phyloP scores from a whole-genome alignment of 1,140 invertebrate species.

The Radopholus similis region DNA sequence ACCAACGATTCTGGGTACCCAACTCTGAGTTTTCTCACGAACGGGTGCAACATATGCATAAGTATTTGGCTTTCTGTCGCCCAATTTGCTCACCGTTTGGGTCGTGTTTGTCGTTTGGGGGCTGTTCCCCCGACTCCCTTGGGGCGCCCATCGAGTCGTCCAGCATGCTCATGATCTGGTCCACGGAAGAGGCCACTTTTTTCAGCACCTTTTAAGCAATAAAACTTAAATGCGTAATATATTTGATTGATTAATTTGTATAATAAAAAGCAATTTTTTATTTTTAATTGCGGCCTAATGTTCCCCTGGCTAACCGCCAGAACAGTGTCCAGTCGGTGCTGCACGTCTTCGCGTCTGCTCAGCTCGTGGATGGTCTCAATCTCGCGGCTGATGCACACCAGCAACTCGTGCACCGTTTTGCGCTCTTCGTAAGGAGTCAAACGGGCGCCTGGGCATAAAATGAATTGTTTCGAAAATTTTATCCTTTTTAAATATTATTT shows the following conservation, averaged over 20 bases:
- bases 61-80: background rate
- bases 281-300: background rate
- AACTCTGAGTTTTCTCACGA: too few relatives aligned
- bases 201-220: background rate
- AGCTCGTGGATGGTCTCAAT: slow-evolving; percentile 51
- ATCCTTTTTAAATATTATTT: too few relatives aligned
- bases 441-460: too few relatives aligned
- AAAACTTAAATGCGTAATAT: too few relatives aligned
- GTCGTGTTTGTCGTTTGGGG: background rate
- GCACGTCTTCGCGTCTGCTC: slow-evolving; percentile 35
- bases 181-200: slow-evolving; percentile 6
- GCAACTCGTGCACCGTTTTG: slow-evolving; percentile 40
- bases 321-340: slow-evolving; percentile 43
- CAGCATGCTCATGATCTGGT: slow-evolving; percentile 4
- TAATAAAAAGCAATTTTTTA: background rate
- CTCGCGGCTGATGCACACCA: slow-evolving; percentile 46
- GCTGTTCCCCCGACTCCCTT: background rate
- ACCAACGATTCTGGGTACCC: too few relatives aligned
- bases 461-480: background rate
- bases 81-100: background rate
- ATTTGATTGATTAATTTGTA: too few relatives aligned
- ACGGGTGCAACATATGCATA: too few relatives aligned
- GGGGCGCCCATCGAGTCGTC: background rate
- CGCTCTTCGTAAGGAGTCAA: slow-evolving; percentile 30
- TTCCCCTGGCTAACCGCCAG: slow-evolving; percentile 30